phyloP scores from a whole-genome alignment of 2,797 vertebrate genomes.

The Trichosurus vulpecula region DNA sequence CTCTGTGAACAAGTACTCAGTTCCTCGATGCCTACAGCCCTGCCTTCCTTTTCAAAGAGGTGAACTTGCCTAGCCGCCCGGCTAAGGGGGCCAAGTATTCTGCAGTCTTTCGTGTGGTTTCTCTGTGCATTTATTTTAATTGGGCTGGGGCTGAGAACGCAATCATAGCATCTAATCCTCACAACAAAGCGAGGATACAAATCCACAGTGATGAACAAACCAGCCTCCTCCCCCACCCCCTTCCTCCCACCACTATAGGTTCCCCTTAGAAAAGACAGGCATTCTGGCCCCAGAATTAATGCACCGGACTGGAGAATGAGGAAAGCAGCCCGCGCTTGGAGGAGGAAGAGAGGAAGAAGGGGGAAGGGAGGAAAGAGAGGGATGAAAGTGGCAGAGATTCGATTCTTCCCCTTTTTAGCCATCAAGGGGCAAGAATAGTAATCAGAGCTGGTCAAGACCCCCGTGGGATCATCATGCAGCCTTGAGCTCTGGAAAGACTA shows the following conservation, averaged over 20 bases:
- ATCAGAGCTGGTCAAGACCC: not conserved
- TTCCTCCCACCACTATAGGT: slow-evolving; percentile 22
- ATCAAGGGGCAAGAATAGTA: not conserved
- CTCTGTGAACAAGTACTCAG: slow-evolving; percentile 6
- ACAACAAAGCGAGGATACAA: slow-evolving; percentile 73
- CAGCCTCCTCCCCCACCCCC: slow-evolving; percentile 47
- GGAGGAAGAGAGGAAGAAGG: not conserved
- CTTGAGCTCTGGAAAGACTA: not conserved
- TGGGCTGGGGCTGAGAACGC: slow-evolving; percentile 49
- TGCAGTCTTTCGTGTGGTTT: slow-evolving; percentile 50
- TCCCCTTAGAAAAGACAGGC: slow-evolving; percentile 58
- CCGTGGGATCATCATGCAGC: not conserved
- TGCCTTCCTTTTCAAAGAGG: slow-evolving; percentile 53
- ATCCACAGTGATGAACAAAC: slow-evolving; percentile 41
- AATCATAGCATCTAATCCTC: slow-evolving; percentile 64
- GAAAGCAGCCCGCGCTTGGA: not conserved
- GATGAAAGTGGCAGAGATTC: not conserved
- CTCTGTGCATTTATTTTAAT: slow-evolving; percentile 76
- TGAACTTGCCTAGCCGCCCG: slow-evolving; percentile 50
- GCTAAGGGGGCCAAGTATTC: slow-evolving; percentile 44
- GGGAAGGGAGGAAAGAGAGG: not conserved
- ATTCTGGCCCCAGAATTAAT: slow-evolving; percentile 50
- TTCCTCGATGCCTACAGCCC: slow-evolving; percentile 58
- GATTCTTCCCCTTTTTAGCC: slow-evolving; percentile 11
- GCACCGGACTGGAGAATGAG: not conserved